These are phyloP conservation scores for Drosophila tristis DNA, from an alignment of 1,140 invertebrate species.

Conservation along the genomic window DNA sequence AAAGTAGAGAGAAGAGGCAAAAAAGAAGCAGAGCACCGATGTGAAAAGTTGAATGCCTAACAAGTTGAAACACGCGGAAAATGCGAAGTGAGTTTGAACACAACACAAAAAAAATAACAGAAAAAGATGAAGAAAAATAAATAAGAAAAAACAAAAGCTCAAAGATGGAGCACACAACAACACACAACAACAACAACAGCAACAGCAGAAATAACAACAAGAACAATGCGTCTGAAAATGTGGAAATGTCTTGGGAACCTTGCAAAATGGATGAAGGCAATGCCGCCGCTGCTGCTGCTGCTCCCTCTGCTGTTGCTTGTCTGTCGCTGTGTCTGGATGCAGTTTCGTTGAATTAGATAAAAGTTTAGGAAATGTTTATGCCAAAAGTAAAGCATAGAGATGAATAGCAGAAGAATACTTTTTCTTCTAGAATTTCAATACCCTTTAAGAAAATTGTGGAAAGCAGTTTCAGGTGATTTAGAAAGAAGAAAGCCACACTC, in stretches of 20 bases:
- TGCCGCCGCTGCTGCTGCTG: constrained; percentile 15
- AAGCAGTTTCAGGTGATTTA: too few relatives aligned
- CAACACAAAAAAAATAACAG: constrained; percentile 16
- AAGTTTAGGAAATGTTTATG: constrained; percentile 82
- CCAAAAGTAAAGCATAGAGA: constrained; percentile 59
- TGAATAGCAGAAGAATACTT: constrained; percentile 31
- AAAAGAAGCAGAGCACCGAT: constrained; percentile 62
- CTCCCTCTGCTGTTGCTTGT: constrained; percentile 11
- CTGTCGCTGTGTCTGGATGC: constrained; percentile 33
- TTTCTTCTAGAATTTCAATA: constrained; percentile 7
- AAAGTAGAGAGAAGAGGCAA: constrained; percentile 11
- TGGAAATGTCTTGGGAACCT: constrained; percentile 80
- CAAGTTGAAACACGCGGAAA: constrained; percentile 74
- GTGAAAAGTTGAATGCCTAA: constrained; percentile 79
- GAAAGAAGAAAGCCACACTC: too few relatives aligned
- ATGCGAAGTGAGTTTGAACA: constrained; percentile 42
- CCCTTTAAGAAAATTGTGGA: neutral
- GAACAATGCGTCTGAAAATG: constrained; percentile 79
- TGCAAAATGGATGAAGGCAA: constrained; percentile 65
- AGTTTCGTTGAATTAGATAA: constrained; percentile 81
- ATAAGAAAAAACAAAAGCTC: constrained; percentile 56
- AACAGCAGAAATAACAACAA: constrained; percentile 39
- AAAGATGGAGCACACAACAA: constrained; percentile 40
- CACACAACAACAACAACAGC: constrained; percentile 28
- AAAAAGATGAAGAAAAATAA: constrained; percentile 31